These are phyloP conservation scores for Opisthograptis luteolata DNA, from an alignment of 2,888 invertebrate genomes.

Conservation along the genomic window DNA sequence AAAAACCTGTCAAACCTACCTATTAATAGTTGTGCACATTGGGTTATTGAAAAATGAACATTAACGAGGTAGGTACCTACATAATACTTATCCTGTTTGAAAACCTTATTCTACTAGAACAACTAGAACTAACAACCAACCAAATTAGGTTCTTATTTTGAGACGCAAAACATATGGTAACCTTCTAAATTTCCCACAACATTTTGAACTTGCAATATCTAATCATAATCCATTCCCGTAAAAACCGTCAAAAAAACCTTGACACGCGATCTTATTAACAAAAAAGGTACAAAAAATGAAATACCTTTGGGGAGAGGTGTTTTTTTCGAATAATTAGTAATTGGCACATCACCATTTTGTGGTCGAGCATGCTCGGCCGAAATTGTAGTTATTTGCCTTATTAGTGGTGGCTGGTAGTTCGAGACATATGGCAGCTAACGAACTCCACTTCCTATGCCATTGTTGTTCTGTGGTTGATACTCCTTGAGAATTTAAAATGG, in stretches of 20 bases:
- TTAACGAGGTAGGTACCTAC: too few species aligned
- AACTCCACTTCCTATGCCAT: conserved; percentile 16
- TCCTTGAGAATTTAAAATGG: background rate
- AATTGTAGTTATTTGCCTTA: conserved; percentile 27
- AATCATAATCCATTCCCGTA: conserved; percentile 14
- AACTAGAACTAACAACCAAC: background rate
- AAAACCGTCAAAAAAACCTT: conserved; percentile 16
- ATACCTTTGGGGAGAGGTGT: conserved; percentile 45
- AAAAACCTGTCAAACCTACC: too few species aligned
- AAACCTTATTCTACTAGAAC: too few species aligned
- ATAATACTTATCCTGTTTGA: too few species aligned
- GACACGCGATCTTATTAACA: conserved; percentile 39
- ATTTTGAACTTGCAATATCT: background rate
- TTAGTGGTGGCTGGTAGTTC: conserved; percentile 28
- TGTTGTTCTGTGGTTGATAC: conserved; percentile 9
- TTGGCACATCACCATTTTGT: conserved; percentile 67
- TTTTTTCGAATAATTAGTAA: conserved; percentile 70
- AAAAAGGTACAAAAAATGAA: conserved; percentile 32
- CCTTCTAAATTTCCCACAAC: background rate
- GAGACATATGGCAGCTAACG: conserved; percentile 33
- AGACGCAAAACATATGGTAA: background rate
- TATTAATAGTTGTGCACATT: too few species aligned
- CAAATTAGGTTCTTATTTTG: background rate
- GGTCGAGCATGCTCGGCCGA: conserved; percentile 49
- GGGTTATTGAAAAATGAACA: too few species aligned